phyloP scores from a whole-genome alignment of 2,113 vertebrate genomes.

The Ptychochromis oligacanthus region DNA sequence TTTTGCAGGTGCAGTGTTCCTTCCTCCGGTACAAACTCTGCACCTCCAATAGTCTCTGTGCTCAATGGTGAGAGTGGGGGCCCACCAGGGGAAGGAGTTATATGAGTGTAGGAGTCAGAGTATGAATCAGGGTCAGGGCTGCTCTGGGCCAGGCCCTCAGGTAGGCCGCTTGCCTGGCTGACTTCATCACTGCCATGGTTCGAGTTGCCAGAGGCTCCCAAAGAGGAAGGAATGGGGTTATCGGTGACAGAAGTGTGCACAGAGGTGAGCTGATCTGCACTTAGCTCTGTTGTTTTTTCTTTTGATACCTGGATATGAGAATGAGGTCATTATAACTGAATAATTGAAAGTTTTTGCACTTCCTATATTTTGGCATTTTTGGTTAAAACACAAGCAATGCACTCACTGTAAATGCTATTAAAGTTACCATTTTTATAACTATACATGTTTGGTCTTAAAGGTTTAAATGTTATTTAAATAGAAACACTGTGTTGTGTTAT shows the following conservation, averaged over 20 bases:
- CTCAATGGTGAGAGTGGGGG: constrained; percentile 28
- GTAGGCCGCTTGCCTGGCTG: constrained; percentile 31
- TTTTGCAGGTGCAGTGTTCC: neutral
- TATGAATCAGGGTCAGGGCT: constrained; percentile 64
- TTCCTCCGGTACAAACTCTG: constrained; percentile 35
- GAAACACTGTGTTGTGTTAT: neutral
- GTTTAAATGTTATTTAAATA: neutral
- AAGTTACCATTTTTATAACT: neutral
- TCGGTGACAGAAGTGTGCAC: constrained; percentile 10
- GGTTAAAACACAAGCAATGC: neutral
- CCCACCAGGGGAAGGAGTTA: constrained; percentile 61
- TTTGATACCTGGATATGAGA: constrained; percentile 54
- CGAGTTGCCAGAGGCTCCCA: constrained; percentile 17
- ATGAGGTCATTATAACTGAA: neutral
- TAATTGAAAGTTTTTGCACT: neutral
- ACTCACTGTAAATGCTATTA: neutral
- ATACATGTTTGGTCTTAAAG: neutral
- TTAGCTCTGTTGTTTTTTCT: constrained; percentile 31
- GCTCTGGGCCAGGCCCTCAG: constrained; percentile 21
- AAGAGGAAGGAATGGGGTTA: constrained; percentile 17
- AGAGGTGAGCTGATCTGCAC: constrained; percentile 2
- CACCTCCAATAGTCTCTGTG: constrained; percentile 63
- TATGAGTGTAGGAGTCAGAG: constrained; percentile 75
- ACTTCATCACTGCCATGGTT: constrained; percentile 25
- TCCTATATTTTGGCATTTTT: neutral